phyloP scores from a whole-genome alignment of 2,888 invertebrate genomes.

The Iselma pallidipennis region DNA sequence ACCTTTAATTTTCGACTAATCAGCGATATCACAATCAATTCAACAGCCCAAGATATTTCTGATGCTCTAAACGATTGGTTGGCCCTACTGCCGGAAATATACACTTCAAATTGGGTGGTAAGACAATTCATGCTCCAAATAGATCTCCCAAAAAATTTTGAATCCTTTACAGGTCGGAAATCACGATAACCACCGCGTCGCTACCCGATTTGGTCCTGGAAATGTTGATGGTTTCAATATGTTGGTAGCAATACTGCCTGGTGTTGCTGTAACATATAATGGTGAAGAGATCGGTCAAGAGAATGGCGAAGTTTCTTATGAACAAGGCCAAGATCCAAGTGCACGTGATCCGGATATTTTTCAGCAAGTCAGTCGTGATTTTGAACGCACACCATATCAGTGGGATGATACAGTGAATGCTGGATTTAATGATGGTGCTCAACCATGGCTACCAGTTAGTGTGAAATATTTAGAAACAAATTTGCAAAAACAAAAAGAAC shows the following conservation, averaged over 20 bases:
- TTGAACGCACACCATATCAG: conserved; percentile 79
- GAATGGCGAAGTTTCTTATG: conserved; percentile 61
- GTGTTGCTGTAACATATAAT: conserved; percentile 84
- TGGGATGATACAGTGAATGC: conserved; percentile 68
- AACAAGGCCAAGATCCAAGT: conserved; percentile 61
- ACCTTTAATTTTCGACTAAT: conserved; percentile 81
- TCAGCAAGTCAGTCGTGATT: conserved; percentile 66
- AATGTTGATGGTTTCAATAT: conserved; percentile 83
- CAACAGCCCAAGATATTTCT: conserved; percentile 65
- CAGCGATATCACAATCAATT: conserved; percentile 60
- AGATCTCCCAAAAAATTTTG: neutral
- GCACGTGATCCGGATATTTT: conserved; percentile 57
- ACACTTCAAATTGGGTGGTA: conserved; percentile 78
- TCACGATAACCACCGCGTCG: conserved; percentile 75
- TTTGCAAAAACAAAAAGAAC: conserved; percentile 58
- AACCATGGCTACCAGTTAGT: conserved; percentile 74
- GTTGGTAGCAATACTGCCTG: conserved; percentile 79
- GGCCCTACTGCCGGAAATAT: conserved; percentile 63
- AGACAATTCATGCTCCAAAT: conserved; percentile 44
- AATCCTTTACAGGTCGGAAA: conserved; percentile 65
- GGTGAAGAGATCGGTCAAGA: conserved; percentile 80
- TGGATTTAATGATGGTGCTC: conserved; percentile 57
- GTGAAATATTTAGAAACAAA: conserved; percentile 64
- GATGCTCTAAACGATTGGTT: conserved; percentile 67
- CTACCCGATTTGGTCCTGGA: conserved; percentile 67